Base-by-base conservation (phyloP, 92 coral and sea anemone genomes). In the Palythoa caribaeorum region DNA sequence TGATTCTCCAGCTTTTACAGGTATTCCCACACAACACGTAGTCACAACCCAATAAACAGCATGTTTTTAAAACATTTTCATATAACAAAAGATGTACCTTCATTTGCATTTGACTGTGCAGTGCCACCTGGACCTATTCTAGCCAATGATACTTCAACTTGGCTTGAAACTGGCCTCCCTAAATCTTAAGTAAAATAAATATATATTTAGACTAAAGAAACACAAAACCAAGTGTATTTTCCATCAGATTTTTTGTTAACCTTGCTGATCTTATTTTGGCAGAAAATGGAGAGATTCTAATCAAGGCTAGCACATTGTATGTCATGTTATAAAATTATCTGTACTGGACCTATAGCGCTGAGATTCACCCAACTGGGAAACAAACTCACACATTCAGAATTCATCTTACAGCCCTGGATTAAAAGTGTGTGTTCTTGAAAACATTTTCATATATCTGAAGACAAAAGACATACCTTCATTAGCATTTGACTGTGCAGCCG, bases 51-150 rank as follows among this genome's bases (percentile, higher is more conserved):
- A 17, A n/a, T 1, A 77, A 37, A 44, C 40, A 59, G 63, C 57
- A 77, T 77, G 63, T 53, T 77, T 53, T 65, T 13, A 65, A 65
- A 65, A 65, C 35, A 16, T 65, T 65, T 65, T 65, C 36, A 65
- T 65, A 65, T 65, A 17, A 17, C 71, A 65, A 65, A 65, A 65
- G 71, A 65, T 65, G 71, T 65, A 65, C 71, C 71, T 65, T 65
- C 71, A 65, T 65, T 65, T 65, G 71, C 71, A 65, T 65, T 17
- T 65, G 71, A 65, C 71, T 65, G 71, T 65, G 71, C 71, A 65
- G 71, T 65, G 71, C 71, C 83, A 77, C 63, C 83, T 44, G 57
- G 57, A 77, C 83, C 83, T 77, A 77, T 60, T 77, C 57, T 44
- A 77, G 57, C 65, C 54, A 53, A 75, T 77, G 83, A 77, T 6